Evolutionary conservation across 2,888 invertebrate genomes (phyloP).

Genomic region (Conchocele bisecta): DNA sequence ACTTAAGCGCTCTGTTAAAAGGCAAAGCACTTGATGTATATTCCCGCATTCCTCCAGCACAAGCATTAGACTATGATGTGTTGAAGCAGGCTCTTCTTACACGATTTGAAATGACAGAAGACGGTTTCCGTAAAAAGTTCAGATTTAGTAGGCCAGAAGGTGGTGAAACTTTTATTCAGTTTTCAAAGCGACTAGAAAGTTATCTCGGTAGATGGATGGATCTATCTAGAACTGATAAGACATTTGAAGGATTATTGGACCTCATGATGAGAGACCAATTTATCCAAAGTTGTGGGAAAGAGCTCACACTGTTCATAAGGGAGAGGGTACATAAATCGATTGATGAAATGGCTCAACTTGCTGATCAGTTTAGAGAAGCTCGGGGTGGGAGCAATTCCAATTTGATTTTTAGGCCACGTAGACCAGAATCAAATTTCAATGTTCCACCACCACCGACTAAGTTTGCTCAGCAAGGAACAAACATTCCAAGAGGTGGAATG

Average conservation of each 20-base stretch:
- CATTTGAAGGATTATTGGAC: constrained; percentile 18
- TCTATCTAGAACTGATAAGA: constrained; percentile 10
- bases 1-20: no score
- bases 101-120: constrained; percentile 22
- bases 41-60: neutral
- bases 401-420: neutral
- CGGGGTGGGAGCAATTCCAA: neutral
- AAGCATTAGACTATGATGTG: constrained; percentile 5
- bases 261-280: constrained; percentile 24
- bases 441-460: no score
- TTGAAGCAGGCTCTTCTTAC: constrained; percentile 15
- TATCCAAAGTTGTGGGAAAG: constrained; percentile 10
- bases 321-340: constrained; percentile 7
- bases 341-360: constrained; percentile 16
- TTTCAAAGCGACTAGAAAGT: constrained; percentile 3
- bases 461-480: no score
- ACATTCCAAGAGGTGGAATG: no score
- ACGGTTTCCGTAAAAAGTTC: constrained; percentile 18
- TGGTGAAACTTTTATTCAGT: constrained; percentile 23
- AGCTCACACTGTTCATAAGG: constrained; percentile 9
- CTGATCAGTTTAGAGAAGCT: constrained; percentile 30
- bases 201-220: constrained; percentile 27
- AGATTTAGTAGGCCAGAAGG: constrained; percentile 10
- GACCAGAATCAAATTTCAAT: neutral
- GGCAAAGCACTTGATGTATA: constrained; percentile 21